Evolutionary conservation across 2,113 vertebrate genomes (phyloP), one percentile per base, ranked within the genome.

Genomic region (Trematocara stigmaticum): DNA sequence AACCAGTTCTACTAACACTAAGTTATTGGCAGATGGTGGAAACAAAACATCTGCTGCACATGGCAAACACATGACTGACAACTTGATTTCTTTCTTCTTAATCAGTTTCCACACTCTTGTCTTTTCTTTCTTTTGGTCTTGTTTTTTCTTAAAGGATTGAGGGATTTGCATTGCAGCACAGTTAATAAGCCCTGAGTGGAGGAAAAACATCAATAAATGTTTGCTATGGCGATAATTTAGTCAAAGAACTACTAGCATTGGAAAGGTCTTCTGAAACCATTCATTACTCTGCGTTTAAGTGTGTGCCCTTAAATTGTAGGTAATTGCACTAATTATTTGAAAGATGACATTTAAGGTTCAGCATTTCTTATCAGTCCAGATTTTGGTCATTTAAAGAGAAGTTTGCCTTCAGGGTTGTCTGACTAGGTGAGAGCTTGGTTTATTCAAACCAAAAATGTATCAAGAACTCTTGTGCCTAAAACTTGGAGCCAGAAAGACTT

Each of bases 61-160:
- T 66, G 69, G 84, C 42, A 87, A 91, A 84, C 6, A 2, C 5
- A 23, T 87, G 84, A 91, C 74, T 83, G 86, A 81, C 86, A 87
- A n/a, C 6, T 69, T 18, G 10, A 31, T 82, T 31, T 10, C 49
- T 5, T 66, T 49, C 78, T 38, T 64, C n/a, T 57, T 18, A n/a
- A 49, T 61, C 42, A 42, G n/a, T 74, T 34, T 13, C 57, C 20
- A 6, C 57, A 18, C 40, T 84, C 53, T 59, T 55, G 29, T 84
- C 4, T 53, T 31, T 16, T 47, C 9, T 40, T 31, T 16, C 9
- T 20, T 45, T 1, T 13, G 7, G 6, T 47, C 6, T 66, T 20
- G 42, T 47, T 86, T 84, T 40, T 42, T 6, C 81, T 52, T 10
- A 29, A 74, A 74, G 69, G 40, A 56, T 10, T 35, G 38, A 23